phyloP scores from a whole-genome alignment of 2,888 invertebrate species.

The Monoplex corrugatus region DNA sequence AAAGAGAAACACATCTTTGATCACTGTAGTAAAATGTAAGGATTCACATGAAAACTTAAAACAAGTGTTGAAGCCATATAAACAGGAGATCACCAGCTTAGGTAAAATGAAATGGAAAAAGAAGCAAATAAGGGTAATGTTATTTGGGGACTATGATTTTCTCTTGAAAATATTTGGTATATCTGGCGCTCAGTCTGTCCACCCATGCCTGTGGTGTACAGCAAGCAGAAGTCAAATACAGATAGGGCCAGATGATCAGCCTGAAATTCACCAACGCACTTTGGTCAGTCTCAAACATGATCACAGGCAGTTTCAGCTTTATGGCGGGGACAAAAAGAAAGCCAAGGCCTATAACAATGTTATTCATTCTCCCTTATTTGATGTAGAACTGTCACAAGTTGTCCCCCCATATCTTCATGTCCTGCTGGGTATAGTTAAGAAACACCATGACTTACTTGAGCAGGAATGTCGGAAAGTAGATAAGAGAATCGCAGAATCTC shows the following conservation, averaged over 20 bases:
- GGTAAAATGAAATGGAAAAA: not conserved
- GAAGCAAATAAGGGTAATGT: not conserved
- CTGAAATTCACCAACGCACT: not conserved
- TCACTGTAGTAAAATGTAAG: not conserved
- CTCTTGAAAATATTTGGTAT: not conserved
- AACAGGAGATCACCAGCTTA: not conserved
- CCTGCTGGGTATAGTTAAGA: slow-evolving; percentile 8
- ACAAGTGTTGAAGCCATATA: not conserved
- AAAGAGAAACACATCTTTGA: slow-evolving; percentile 1
- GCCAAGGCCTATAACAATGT: not conserved
- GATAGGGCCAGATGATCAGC: not conserved
- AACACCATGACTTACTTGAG: slow-evolving; percentile 22
- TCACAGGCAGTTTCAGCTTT: not conserved
- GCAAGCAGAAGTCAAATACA: not conserved
- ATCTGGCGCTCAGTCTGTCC: slow-evolving; percentile 15
- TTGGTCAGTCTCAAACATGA: not conserved
- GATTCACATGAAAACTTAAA: slow-evolving; percentile 14
- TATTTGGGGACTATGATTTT: slow-evolving; percentile 27
- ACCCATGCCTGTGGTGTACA: slow-evolving; percentile 43
- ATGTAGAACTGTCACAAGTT: not conserved
- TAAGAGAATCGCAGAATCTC: not conserved
- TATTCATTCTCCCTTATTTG: not conserved
- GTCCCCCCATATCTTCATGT: slow-evolving; percentile 23
- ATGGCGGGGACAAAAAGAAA: not conserved
- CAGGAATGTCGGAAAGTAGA: not conserved